A percentile compares a stretch with the other conserved stretches of the same genome.
Evolutionary conservation across 2,888 invertebrate genomes (phyloP).

Genomic region (Drosophila gaucha): DNA sequence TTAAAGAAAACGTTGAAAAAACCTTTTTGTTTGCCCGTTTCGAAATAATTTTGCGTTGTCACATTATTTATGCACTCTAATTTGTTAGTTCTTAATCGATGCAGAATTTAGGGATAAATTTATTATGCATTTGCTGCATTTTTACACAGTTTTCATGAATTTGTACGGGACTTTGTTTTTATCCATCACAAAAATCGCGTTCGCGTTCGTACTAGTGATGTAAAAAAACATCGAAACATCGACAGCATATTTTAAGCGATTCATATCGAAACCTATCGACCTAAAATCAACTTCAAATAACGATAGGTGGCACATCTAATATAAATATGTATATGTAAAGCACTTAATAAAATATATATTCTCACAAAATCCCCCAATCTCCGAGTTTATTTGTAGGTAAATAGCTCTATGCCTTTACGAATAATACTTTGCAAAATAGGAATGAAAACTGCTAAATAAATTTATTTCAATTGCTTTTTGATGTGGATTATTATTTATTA

Average conservation of each 20-base stretch:
- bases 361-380: too few species aligned
- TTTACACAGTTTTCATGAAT: constrained; percentile 59
- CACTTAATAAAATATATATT: not conserved
- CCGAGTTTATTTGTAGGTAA: too few species aligned
- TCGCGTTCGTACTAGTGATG: constrained; percentile 57
- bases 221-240: constrained; percentile 44
- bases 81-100: constrained; percentile 50
- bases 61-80: constrained; percentile 57
- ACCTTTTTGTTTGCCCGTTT: constrained; percentile 59
- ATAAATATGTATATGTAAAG: too few species aligned
- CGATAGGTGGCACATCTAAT: not conserved
- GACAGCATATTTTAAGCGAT: constrained; percentile 23
- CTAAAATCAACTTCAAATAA: constrained; percentile 3
- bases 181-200: constrained; percentile 71
- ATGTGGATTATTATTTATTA: too few species aligned
- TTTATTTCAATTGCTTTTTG: too few species aligned
- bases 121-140: constrained; percentile 51
- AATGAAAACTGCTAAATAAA: too few species aligned
- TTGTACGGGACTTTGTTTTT: constrained; percentile 76
- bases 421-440: too few species aligned
- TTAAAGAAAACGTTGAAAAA: constrained; percentile 75
- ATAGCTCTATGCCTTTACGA: too few species aligned
- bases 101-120: constrained; percentile 61
- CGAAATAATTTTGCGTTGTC: constrained; percentile 50
- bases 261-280: constrained; percentile 26